Evolutionary conservation across 2,113 vertebrate genomes (phyloP).

Genomic region (Proterorhinus semilunaris): DNA sequence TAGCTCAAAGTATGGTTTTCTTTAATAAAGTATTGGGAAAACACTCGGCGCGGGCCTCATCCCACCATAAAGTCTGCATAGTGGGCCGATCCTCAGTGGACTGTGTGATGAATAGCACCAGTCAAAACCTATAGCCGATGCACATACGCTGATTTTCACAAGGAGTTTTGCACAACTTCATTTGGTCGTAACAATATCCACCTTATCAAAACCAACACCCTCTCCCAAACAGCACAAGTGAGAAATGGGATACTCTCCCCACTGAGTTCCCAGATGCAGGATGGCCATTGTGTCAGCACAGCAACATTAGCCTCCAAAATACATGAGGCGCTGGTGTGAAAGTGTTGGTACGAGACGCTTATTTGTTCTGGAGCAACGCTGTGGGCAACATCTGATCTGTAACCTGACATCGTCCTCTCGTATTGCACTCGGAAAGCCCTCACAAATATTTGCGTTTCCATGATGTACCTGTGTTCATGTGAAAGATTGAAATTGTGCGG

Average conservation of each 20-base stretch:
- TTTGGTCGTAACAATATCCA: constrained; percentile 73
- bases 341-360: constrained; percentile 56
- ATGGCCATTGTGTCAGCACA: constrained; percentile 68
- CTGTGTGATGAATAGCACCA: constrained; percentile 65
- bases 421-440: constrained; percentile 53
- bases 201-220: constrained; percentile 71
- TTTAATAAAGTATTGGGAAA: not conserved
- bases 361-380: constrained; percentile 57
- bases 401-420: constrained; percentile 58
- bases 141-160: constrained; percentile 68
- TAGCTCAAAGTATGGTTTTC: not conserved
- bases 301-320: constrained; percentile 54
- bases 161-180: constrained; percentile 69
- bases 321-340: constrained; percentile 48
- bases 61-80: constrained; percentile 51
- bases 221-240: constrained; percentile 63
- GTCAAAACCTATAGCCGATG: constrained; percentile 49
- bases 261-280: constrained; percentile 75
- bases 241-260: constrained; percentile 72
- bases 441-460: constrained; percentile 69
- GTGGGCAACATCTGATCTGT: constrained; percentile 46
- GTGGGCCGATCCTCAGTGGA: constrained; percentile 53
- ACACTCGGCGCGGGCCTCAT: constrained; percentile 46
- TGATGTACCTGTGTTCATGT: constrained; percentile 22
- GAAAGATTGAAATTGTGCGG: not conserved